Base-by-base conservation (phyloP, 53 echinoderm and acorn worm genomes). In the Holothuria scabra region DNA sequence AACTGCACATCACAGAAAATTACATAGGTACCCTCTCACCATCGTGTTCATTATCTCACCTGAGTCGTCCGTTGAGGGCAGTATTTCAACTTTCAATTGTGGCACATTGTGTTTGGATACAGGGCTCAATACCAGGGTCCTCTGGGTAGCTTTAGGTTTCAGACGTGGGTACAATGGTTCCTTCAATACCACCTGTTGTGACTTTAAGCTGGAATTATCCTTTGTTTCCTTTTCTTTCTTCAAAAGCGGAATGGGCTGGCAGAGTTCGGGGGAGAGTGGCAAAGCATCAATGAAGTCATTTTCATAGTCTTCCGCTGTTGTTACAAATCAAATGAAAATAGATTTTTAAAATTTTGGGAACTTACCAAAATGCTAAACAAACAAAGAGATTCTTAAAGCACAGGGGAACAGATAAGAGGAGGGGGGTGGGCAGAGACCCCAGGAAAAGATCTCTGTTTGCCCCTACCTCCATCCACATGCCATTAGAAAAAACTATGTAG, bases 101-200 rank as follows among this genome's bases (percentile, higher is more conserved):
- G 78, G 58, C 59, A 78, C 59, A 58, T 57, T 57, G 31, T 78
- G 78, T 26, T 78, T 78, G 78, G 56, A 56, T 20, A 25, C 56
- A 30, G 78, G 58, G 32, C 78, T 58, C 32, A 78, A 32, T 14
- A 78, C 57, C 58, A 78, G 8, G 29, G 58, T 56, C 29, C 78
- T 56, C 29, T 56, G 78, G 31, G 58, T 28, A 56, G 24, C 59
- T 31, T 78, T 78, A 22, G 78, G 78, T 58, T 78, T 78, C 4
- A 78, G 33, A 21, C 33, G 78, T 16, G 78, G 78, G 21, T 78
- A 78, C 8, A 78, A 59, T 11, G 78, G 78, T 56, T 78, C 78
- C 78, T 78, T 78, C 57, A 78, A 56, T 29, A 78, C 78, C 56
- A 78, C 78, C 58, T 58, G 56, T n/a, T 78, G 78, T 56, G 78